These are phyloP conservation scores for Caerostris darwini DNA, from an alignment of 1,140 invertebrate genomes.

Conservation along the genomic window DNA sequence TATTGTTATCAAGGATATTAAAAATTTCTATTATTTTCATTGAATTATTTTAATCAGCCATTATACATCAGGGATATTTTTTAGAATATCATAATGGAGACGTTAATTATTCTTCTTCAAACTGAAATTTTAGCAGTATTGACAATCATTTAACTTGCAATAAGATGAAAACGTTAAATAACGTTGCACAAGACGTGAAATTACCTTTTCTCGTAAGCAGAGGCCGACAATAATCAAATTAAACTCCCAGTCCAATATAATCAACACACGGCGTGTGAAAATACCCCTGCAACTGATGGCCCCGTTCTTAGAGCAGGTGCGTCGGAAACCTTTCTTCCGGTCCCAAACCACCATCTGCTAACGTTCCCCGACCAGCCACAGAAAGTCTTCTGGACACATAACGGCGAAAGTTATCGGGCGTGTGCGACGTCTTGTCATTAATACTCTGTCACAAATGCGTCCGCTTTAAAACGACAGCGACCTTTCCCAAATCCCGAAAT, in stretches of 20 bases:
- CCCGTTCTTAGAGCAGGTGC: not conserved
- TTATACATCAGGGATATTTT: too few relatives aligned
- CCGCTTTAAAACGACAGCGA: conserved; percentile 30
- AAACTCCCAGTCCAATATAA: not conserved
- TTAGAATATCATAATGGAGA: too few relatives aligned
- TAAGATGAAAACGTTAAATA: too few relatives aligned
- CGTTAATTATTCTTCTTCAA: too few relatives aligned
- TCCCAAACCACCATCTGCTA: not conserved
- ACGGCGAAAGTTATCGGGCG: conserved; percentile 20
- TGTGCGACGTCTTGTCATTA: conserved; percentile 1
- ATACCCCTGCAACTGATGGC: not conserved
- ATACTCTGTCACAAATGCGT: not conserved
- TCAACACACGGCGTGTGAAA: not conserved
- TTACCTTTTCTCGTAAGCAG: too few relatives aligned
- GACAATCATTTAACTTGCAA: too few relatives aligned
- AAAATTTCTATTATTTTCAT: too few relatives aligned
- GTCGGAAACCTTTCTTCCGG: not conserved
- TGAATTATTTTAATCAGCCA: too few relatives aligned
- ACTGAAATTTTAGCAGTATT: too few relatives aligned
- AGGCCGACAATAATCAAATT: too few relatives aligned
- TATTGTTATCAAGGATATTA: too few relatives aligned
- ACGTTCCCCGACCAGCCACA: not conserved
- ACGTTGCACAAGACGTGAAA: too few relatives aligned
- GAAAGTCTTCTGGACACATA: conserved; percentile 12
- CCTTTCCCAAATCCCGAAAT: not conserved